phyloP scores from a whole-genome alignment of 2,888 invertebrate genomes.

The Habroteleia sp. region DNA sequence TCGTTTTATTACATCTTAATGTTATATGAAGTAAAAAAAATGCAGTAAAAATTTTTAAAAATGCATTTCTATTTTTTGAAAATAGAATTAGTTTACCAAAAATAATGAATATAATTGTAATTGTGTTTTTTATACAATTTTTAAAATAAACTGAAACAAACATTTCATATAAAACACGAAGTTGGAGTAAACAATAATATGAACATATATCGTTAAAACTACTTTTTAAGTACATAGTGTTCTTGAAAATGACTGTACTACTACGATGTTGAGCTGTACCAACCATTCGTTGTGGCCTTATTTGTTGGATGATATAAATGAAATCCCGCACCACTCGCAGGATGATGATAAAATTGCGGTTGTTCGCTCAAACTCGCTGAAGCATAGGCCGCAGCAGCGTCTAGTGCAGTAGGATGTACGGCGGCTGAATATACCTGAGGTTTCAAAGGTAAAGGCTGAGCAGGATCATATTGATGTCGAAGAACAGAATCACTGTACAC shows the following conservation, averaged over 20 bases:
- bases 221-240: slow-evolving; percentile 77
- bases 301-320: slow-evolving; percentile 93
- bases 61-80: too few species aligned
- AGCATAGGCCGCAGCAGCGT: slow-evolving; percentile 85
- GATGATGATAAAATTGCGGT: slow-evolving; percentile 92
- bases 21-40: too few species aligned
- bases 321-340: slow-evolving; percentile 88
- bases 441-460: slow-evolving; percentile 89
- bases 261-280: slow-evolving; percentile 91
- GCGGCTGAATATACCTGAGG: slow-evolving; percentile 91
- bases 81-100: too few species aligned
- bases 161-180: too few species aligned
- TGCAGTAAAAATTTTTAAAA: too few species aligned
- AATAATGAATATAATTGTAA: too few species aligned
- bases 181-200: slow-evolving; percentile 54
- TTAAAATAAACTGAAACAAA: too few species aligned
- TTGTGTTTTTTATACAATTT: too few species aligned
- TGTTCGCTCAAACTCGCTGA: slow-evolving; percentile 85
- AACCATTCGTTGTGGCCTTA: slow-evolving; percentile 87
- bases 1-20: too few species aligned
- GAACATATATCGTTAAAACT: slow-evolving; percentile 43
- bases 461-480: slow-evolving; percentile 82
- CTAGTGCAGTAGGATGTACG: slow-evolving; percentile 82
- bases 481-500: slow-evolving; percentile 81
- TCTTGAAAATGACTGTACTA: slow-evolving; percentile 68